Evolutionary conservation across 2,797 vertebrate species (phyloP), one percentile per base, ranked within the genome.

Genomic region (Pseudochaenichthys georgianus): DNA sequence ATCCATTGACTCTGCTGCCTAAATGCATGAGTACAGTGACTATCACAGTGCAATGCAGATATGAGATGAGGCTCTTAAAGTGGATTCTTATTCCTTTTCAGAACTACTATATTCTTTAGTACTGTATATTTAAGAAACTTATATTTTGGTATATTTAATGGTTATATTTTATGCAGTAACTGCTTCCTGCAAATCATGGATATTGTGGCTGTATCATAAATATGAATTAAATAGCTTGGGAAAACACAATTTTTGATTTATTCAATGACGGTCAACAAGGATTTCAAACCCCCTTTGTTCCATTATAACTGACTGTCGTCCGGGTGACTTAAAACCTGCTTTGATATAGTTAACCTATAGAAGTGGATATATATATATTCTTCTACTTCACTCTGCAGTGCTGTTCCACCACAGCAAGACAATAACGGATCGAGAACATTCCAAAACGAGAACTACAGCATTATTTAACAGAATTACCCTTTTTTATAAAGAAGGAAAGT

Each of bases 1-100:
- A 89, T 85, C 85, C 89, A 85, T 82, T 88, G 89, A 92, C 87
- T 84, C 84, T 85, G 89, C 87, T 81, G 88, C 88, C 82, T 51
- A 76, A 85, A 84, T 83, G 75, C 80, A 88, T 72, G 77, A 90
- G 77, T 68, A 76, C 70, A 70, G 65, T 80, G 84, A 85, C 82
- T 78, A 89, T 78, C 78, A 38, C 69, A 28, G 78, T 88, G 86
- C 89, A 87, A 77, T 83, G 83, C 86, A 81, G 82, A 82, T 68
- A 68, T 55, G 65, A 70, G 57, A 70, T 47, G 53, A 51, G 58
- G 75, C 77, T 55, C 43, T 77, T 64, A 13, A 54, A 80, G 55
- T 38, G 60, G 34, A 65, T 52, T 81, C 31, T 50, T 31, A 55
- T 82, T 60, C 38, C 74, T 59, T 65, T 57, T 9, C 3, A 59